Evolutionary conservation across 1,140 invertebrate species (phyloP).

Genomic region (Paralvinella palmiformis): DNA sequence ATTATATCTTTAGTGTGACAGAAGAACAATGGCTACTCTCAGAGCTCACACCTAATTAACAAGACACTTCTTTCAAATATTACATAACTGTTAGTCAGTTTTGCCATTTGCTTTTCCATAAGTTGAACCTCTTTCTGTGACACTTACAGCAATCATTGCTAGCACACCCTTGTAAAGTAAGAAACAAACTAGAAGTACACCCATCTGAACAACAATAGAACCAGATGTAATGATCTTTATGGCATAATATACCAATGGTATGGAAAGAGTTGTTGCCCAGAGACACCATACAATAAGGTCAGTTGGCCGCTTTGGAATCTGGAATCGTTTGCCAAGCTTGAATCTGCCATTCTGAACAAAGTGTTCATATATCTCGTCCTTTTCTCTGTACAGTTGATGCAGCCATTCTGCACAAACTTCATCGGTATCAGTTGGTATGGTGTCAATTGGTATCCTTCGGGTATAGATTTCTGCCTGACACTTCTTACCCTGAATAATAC

Average conservation of each 20-base stretch:
- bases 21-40: no score
- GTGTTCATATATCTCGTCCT: slow-evolving; percentile 51
- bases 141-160: no score
- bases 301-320: slow-evolving; percentile 26
- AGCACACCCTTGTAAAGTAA: no score
- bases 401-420: slow-evolving; percentile 73
- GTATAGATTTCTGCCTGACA: slow-evolving; percentile 63
- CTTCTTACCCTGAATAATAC: slow-evolving; percentile 70
- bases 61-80: no score
- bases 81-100: no score
- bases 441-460: slow-evolving; percentile 71
- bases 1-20: no score
- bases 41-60: no score
- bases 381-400: slow-evolving; percentile 70
- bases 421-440: slow-evolving; percentile 70
- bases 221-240: neutral
- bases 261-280: slow-evolving; percentile 36
- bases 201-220: neutral
- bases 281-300: slow-evolving; percentile 37
- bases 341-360: slow-evolving; percentile 39
- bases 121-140: no score
- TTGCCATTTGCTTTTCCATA: no score
- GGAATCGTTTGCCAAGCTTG: slow-evolving; percentile 22
- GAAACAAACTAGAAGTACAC: no score
- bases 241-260: slow-evolving; percentile 33